Evolutionary conservation across 2,797 vertebrate species (phyloP).

Genomic region (Buphagus erythrorhynchus): DNA sequence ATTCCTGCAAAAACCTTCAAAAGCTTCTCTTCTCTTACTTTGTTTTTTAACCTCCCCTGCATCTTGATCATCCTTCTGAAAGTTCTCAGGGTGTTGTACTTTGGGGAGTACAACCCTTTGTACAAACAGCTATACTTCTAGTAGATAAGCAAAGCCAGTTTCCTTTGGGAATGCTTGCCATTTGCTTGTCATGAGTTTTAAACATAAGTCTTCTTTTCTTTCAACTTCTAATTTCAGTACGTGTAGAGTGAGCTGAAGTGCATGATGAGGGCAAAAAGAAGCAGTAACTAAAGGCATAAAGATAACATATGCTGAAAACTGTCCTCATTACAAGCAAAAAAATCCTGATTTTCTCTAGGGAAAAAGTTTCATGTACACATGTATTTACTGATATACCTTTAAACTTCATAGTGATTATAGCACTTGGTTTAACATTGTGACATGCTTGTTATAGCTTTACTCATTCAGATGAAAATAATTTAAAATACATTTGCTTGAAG

Average conservation of each 20-base stretch:
- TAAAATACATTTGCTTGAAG: not conserved
- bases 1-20: not conserved
- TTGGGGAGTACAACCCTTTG: not conserved
- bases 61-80: not conserved
- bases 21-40: conserved; percentile 15
- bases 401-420: not conserved
- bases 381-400: not conserved
- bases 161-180: not conserved
- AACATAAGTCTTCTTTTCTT: not conserved
- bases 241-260: not conserved
- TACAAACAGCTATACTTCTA: not conserved
- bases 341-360: not conserved
- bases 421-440: not conserved
- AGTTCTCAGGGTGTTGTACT: not conserved
- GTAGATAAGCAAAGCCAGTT: not conserved
- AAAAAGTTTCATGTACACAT: not conserved
- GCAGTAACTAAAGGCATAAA: not conserved
- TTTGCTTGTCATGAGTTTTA: not conserved
- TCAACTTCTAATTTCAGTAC: not conserved
- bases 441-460: not conserved
- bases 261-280: not conserved
- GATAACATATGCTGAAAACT: not conserved
- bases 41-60: not conserved
- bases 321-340: not conserved
- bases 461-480: not conserved